Conservation (phyloP, 2,797 vertebrate species). For the Rhynchonycteris naso region DNA sequence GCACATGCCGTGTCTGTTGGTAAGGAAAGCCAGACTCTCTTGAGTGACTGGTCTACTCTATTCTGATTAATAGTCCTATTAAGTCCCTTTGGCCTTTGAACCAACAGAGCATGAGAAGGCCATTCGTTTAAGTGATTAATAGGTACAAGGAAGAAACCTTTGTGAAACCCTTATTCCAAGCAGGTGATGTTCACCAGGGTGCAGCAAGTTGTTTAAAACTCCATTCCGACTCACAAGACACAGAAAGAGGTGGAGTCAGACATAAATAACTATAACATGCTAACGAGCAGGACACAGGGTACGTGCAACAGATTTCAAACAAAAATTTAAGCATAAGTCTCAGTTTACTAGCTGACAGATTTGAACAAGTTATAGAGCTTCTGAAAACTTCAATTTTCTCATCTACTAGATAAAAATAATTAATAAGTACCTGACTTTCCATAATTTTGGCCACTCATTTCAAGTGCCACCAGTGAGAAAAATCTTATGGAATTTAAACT, state of each 20-base stretch:
- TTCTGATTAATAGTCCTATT: slow-evolving; percentile 39
- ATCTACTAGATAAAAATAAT: background rate
- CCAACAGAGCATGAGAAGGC: background rate
- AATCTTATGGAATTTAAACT: background rate
- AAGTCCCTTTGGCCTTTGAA: slow-evolving; percentile 40
- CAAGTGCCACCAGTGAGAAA: background rate
- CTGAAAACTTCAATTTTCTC: background rate
- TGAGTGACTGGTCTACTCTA: background rate
- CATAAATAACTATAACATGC: background rate
- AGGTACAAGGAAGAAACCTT: background rate
- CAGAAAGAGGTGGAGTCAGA: too few relatives aligned
- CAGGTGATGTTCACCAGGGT: background rate
- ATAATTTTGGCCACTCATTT: background rate
- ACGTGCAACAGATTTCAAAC: background rate
- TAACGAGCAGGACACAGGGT: background rate
- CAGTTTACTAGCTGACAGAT: background rate
- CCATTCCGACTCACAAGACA: background rate
- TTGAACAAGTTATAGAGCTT: background rate
- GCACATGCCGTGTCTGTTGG: background rate
- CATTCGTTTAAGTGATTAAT: slow-evolving; percentile 24
- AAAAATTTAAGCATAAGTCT: background rate
- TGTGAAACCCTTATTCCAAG: background rate
- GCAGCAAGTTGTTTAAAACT: background rate
- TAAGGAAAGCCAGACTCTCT: background rate
- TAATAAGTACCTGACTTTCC: background rate